A percentile compares a stretch with the other conserved stretches of the same genome.
Evolutionary conservation across 2,888 invertebrate species (phyloP).

Genomic region (Gibbula magus): DNA sequence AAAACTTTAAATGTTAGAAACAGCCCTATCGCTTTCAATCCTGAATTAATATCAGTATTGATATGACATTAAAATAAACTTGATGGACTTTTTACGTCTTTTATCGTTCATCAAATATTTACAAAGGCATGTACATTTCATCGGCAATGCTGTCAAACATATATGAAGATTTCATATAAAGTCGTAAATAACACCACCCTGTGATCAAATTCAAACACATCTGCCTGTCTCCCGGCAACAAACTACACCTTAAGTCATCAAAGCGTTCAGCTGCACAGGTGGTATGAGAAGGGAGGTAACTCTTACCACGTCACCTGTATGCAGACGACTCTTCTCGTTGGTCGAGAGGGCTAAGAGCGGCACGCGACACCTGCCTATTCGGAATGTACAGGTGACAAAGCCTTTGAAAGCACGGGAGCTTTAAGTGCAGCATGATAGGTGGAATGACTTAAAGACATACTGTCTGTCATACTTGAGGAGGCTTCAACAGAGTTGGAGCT

Average conservation of each 20-base stretch:
- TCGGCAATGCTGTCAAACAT: neutral
- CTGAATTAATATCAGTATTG: too few relatives aligned
- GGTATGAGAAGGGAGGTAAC: neutral
- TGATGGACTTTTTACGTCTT: too few relatives aligned
- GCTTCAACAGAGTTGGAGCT: too few relatives aligned
- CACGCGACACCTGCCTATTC: neutral
- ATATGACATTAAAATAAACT: too few relatives aligned
- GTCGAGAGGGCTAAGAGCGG: neutral
- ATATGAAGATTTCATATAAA: neutral
- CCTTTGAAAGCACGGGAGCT: neutral
- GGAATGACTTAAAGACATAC: neutral
- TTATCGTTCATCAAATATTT: too few relatives aligned
- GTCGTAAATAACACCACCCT: neutral
- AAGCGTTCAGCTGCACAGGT: neutral
- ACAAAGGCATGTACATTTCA: too few relatives aligned
- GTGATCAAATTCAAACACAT: slow-evolving; percentile 13
- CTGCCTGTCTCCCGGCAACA: neutral
- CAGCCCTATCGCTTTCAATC: too few relatives aligned
- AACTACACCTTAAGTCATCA: neutral
- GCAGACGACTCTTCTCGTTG: neutral
- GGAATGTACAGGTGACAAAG: slow-evolving; percentile 8
- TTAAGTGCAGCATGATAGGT: slow-evolving; percentile 1
- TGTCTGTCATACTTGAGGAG: neutral
- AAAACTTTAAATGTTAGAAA: too few relatives aligned
- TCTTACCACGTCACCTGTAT: neutral